A percentile compares a stretch with the other conserved stretches of the same genome.
Conservation (phyloP, 2,888 invertebrate species). For the Gerris lacustris region DNA sequence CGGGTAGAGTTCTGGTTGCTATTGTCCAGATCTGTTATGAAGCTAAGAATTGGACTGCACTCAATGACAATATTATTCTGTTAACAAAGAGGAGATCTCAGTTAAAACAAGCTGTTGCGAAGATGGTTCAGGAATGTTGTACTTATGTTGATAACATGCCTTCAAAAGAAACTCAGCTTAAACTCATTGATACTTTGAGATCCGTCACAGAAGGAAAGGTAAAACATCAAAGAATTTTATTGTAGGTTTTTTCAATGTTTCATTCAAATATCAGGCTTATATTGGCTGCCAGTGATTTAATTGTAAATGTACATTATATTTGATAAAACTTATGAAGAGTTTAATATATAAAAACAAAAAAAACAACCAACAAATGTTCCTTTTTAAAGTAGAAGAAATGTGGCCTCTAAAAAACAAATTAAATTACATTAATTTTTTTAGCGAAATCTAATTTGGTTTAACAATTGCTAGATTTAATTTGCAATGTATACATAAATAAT, state of each 20-base stretch:
- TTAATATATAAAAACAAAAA: too few relatives aligned
- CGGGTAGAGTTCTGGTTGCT: slow-evolving; percentile 80
- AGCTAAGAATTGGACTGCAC: slow-evolving; percentile 78
- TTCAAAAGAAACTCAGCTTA: slow-evolving; percentile 77
- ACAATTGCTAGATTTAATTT: too few relatives aligned
- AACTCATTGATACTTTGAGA: slow-evolving; percentile 88
- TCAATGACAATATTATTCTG: slow-evolving; percentile 85
- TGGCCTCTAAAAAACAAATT: too few relatives aligned
- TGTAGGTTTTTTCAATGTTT: background rate
- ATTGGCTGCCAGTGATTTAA: too few relatives aligned
- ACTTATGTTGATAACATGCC: slow-evolving; percentile 86
- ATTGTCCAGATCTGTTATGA: slow-evolving; percentile 87
- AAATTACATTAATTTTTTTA: too few relatives aligned
- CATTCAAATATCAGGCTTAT: background rate
- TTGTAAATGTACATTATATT: too few relatives aligned
- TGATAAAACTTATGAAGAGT: too few relatives aligned
- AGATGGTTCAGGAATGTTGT: slow-evolving; percentile 92
- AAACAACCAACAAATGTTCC: too few relatives aligned
- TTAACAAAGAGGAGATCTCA: slow-evolving; percentile 90
- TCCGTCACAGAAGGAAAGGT: slow-evolving; percentile 93
- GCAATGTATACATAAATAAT: too few relatives aligned
- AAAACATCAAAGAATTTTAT: slow-evolving; percentile 23
- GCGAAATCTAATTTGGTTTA: too few relatives aligned
- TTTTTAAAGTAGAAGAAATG: too few relatives aligned
- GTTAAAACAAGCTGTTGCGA: slow-evolving; percentile 90